Evolutionary conservation across 2,113 vertebrate species (phyloP).

Genomic region (Bungarus multicinctus): DNA sequence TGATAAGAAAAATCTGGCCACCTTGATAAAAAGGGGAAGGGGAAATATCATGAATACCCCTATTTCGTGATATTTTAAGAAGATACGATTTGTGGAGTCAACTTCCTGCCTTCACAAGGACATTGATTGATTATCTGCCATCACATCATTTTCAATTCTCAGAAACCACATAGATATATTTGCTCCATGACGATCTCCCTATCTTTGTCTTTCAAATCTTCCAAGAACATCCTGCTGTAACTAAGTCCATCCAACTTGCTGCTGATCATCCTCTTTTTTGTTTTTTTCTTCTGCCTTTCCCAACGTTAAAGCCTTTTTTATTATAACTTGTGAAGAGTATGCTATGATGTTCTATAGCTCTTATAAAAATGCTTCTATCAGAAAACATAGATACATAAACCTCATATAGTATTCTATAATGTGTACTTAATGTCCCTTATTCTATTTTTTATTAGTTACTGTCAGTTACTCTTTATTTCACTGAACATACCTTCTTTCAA

Average conservation of each 20-base stretch:
- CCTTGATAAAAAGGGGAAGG: not conserved
- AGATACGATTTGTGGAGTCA: not conserved
- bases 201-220: no score
- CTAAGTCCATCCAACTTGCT: no score
- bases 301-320: not conserved
- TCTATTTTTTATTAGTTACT: not conserved
- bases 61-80: not conserved
- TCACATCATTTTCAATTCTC: no score
- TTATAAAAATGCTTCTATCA: not conserved
- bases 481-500: not conserved
- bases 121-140: no score
- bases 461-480: not conserved
- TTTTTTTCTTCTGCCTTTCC: not conserved
- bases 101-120: not conserved
- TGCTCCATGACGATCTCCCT: no score
- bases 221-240: no score
- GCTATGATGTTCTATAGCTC: not conserved
- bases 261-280: not conserved
- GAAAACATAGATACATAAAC: not conserved
- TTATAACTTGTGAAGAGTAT: not conserved
- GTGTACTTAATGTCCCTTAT: not conserved
- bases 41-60: not conserved
- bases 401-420: not conserved
- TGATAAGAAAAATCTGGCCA: not conserved
- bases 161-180: no score